Evolutionary conservation across 2,797 vertebrate species (phyloP).

Genomic region (Tadarida brasiliensis): DNA sequence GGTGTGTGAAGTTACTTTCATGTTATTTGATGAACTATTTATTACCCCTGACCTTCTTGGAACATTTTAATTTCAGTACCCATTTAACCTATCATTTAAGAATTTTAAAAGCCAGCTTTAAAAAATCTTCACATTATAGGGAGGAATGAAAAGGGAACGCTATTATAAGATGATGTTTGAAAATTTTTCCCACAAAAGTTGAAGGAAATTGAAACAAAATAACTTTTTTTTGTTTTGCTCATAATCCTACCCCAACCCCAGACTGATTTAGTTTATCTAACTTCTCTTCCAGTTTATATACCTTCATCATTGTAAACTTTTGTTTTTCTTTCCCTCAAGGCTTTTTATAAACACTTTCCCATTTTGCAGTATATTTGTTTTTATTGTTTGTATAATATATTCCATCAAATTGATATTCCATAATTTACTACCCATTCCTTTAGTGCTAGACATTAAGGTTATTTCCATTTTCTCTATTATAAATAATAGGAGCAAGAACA

Average conservation of each 20-base stretch:
- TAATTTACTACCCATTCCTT: conserved; percentile 72
- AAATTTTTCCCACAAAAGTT: neutral
- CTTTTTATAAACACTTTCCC: conserved; percentile 59
- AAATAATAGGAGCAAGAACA: conserved; percentile 79
- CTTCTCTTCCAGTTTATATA: neutral
- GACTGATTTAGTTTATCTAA: neutral
- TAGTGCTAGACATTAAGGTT: conserved; percentile 75
- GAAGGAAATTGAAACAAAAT: conserved; percentile 26
- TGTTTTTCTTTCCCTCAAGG: neutral
- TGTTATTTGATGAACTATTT: conserved; percentile 1
- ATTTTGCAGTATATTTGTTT: conserved; percentile 62
- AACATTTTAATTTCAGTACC: conserved; percentile 13
- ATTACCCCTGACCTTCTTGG: neutral
- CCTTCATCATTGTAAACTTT: conserved; percentile 13
- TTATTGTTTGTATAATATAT: conserved; percentile 41
- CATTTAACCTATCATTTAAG: conserved; percentile 41
- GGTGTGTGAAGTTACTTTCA: neutral
- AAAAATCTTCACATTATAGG: neutral
- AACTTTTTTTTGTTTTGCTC: neutral
- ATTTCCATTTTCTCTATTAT: conserved; percentile 82
- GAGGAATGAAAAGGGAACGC: neutral
- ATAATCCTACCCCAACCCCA: neutral
- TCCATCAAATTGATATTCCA: conserved; percentile 63
- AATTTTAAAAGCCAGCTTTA: neutral
- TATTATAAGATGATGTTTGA: neutral